Conservation (phyloP, 2,888 invertebrate species). For the Ormia ochracea region DNA sequence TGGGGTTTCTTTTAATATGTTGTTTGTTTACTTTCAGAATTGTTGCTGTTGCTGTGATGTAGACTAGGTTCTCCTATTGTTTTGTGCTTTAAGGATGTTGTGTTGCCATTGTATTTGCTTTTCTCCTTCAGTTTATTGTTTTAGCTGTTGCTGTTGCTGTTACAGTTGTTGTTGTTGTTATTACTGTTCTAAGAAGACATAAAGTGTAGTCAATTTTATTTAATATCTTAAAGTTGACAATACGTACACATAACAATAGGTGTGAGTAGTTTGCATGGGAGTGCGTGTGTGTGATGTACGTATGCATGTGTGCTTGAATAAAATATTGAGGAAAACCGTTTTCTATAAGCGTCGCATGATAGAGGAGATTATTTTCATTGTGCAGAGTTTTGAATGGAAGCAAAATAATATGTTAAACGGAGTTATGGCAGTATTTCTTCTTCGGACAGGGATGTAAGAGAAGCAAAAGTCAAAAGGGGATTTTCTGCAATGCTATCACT, state of each 20-base stretch:
- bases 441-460: too few species aligned
- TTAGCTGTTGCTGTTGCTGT: slow-evolving; percentile 63
- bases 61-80: slow-evolving; percentile 7
- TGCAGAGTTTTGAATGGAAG: neutral
- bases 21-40: neutral
- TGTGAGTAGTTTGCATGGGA: neutral
- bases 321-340: slow-evolving; percentile 13
- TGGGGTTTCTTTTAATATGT: slow-evolving; percentile 29
- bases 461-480: too few species aligned
- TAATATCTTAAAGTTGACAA: slow-evolving; percentile 73
- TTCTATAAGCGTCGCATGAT: neutral
- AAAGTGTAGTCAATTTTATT: slow-evolving; percentile 75
- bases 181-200: slow-evolving; percentile 64
- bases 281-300: neutral
- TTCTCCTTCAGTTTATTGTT: slow-evolving; percentile 55
- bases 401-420: neutral
- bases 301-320: neutral
- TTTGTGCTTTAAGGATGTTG: slow-evolving; percentile 26
- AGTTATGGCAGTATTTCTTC: too few species aligned
- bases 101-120: slow-evolving; percentile 56
- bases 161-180: slow-evolving; percentile 33
- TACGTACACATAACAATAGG: neutral
- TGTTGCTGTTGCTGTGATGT: neutral
- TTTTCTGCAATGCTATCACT: too few species aligned
- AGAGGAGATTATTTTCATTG: neutral